Evolutionary conservation across 1,140 invertebrate species (phyloP), one percentile per base, ranked within the genome.

Genomic region (Arctopsyche grandis): DNA sequence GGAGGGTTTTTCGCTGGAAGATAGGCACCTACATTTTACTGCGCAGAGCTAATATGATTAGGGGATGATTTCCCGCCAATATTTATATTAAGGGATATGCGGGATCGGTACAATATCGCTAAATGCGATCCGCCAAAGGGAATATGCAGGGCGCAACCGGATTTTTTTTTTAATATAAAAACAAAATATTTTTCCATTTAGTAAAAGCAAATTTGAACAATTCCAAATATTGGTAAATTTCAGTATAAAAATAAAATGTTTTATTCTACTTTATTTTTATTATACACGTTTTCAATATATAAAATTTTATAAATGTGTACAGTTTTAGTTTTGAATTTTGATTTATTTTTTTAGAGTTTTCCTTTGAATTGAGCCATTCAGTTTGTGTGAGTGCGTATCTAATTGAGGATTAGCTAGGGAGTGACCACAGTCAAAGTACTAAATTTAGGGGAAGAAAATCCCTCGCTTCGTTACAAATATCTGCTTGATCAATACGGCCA

Each of bases 51-150:
- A 80, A 80, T 80, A 80, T 80, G 79, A 80, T 80, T 80, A 80
- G 79, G n/a, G 79, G 79, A 80, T 80, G 79, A 80, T 80, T 80
- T 80, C 60, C 79, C 56, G 79, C 70, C 79, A 78, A 78, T 80
- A 80, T 80, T 80, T 80, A 80, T 80, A 80, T 80, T 80, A 69
- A 78, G 79, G 79, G 79, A 75, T 77, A 75, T 71, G 38, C 14
- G 26, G 14, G 26, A 43, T 16, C 24, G 60, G 10, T 16, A 19
- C 14, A 26, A 26, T 21, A 16, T 19, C 60, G 12, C 60, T 10
- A 66, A 21, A 56, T 21, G 19, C 19, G 52, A n/a, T 3, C 52
- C 19, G 52, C 52, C 52, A 56, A 16, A 56, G 14, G 52, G 19
- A 56, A 56, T 43, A 29, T 38, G 12, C 21, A 10, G 24, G 29